Evolutionary conservation across 1,140 invertebrate genomes (phyloP).

Genomic region (Diorhabda sublineata): DNA sequence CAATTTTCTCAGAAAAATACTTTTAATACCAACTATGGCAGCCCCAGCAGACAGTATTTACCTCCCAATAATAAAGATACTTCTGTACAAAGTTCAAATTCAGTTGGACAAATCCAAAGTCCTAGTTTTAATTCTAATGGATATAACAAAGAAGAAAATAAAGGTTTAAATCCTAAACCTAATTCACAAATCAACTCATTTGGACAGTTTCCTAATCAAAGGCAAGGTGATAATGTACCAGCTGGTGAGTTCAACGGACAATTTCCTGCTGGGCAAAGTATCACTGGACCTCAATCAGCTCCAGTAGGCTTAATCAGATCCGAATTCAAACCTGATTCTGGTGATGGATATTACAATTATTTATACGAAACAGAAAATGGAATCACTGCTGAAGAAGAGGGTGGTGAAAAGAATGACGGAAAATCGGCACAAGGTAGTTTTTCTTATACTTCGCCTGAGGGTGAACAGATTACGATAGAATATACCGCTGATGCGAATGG

Average conservation of each 20-base stretch:
- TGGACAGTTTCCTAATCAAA: neutral
- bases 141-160: neutral
- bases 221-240: neutral
- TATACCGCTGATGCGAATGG: slow-evolving; percentile 58
- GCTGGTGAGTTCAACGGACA: neutral
- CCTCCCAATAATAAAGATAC: neutral
- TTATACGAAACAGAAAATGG: slow-evolving; percentile 58
- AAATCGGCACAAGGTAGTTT: slow-evolving; percentile 49
- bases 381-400: slow-evolving; percentile 53
- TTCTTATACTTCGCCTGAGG: slow-evolving; percentile 54
- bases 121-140: neutral
- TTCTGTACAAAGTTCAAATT: neutral
- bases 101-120: neutral
- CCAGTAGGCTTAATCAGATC: slow-evolving; percentile 48
- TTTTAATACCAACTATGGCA: neutral
- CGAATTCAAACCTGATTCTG: slow-evolving; percentile 21
- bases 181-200: neutral
- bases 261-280: neutral
- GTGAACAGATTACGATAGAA: slow-evolving; percentile 51
- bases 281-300: slow-evolving; percentile 12
- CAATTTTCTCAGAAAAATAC: neutral
- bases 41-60: neutral
- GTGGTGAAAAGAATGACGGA: slow-evolving; percentile 38
- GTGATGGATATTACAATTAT: slow-evolving; percentile 49
- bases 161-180: neutral